These are phyloP conservation scores for Notodonta ziczac DNA, from an alignment of 2,888 invertebrate genomes.

Conservation along the genomic window DNA sequence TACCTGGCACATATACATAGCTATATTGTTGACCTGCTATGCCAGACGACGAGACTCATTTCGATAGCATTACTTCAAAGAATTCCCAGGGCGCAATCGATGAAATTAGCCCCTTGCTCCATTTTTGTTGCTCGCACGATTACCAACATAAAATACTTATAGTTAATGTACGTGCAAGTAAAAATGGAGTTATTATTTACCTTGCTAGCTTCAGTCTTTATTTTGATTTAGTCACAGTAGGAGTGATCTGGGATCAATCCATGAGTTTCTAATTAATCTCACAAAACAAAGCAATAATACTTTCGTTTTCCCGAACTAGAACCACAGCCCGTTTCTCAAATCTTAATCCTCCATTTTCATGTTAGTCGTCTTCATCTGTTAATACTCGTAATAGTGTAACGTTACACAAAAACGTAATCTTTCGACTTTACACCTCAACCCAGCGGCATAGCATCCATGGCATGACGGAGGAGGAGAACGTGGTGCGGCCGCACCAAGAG, in stretches of 20 bases:
- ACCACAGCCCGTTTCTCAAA: not conserved
- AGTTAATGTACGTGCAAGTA: not conserved
- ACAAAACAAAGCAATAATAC: not conserved
- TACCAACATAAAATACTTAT: constrained; percentile 8
- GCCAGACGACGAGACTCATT: constrained; percentile 41
- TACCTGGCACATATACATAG: not conserved
- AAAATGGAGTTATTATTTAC: not conserved
- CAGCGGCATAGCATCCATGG: constrained; percentile 95
- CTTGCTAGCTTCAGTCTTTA: not conserved
- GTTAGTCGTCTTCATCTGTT: too few relatives aligned
- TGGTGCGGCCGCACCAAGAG: constrained; percentile 95
- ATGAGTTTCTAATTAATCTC: not conserved
- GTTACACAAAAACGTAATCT: not conserved
- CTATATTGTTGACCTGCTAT: constrained; percentile 26
- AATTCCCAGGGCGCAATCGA: constrained; percentile 45
- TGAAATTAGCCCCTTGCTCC: constrained; percentile 42
- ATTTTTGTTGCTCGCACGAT: constrained; percentile 36
- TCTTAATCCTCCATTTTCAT: too few relatives aligned
- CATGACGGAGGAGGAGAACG: constrained; percentile 96
- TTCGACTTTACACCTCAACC: constrained; percentile 15
- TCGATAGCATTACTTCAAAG: constrained; percentile 44
- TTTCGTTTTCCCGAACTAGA: not conserved
- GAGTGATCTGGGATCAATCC: not conserved
- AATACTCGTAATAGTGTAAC: not conserved
- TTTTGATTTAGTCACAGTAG: not conserved